Conservation (phyloP, 2,113 vertebrate genomes). For the Siniperca knerii region DNA sequence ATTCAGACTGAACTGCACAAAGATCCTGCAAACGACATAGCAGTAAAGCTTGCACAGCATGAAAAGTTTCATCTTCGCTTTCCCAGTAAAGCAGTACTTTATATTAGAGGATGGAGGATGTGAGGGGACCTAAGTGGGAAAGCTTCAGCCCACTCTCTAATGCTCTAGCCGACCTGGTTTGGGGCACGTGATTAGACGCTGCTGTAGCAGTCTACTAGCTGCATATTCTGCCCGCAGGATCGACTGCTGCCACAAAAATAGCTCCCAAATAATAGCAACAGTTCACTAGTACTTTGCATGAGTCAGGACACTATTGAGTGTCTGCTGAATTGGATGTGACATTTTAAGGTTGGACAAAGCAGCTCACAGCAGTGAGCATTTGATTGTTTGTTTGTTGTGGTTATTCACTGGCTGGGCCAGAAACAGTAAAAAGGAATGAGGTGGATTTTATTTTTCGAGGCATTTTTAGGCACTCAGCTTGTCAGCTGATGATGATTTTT, state of each 20-base stretch:
- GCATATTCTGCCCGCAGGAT: conserved; percentile 69
- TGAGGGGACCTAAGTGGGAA: conserved; percentile 36
- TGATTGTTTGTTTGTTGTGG: conserved; percentile 37
- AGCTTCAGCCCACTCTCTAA: conserved; percentile 45
- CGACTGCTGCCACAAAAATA: conserved; percentile 72
- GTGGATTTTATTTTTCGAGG: conserved; percentile 31
- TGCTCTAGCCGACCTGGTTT: conserved; percentile 62
- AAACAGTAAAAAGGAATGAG: conserved; percentile 17
- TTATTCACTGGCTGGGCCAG: conserved; percentile 17
- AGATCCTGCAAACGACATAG: neutral
- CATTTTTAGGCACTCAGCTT: conserved; percentile 17
- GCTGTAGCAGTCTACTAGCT: conserved; percentile 48
- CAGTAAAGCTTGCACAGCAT: neutral
- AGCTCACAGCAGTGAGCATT: conserved; percentile 45
- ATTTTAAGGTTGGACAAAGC: conserved; percentile 73
- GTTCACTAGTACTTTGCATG: conserved; percentile 49
- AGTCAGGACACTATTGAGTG: conserved; percentile 60
- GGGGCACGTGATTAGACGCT: conserved; percentile 50
- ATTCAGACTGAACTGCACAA: neutral
- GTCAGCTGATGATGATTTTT: neutral
- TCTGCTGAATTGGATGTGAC: conserved; percentile 72
- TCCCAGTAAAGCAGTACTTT: conserved; percentile 2
- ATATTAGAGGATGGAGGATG: conserved; percentile 3
- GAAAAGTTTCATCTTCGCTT: neutral
- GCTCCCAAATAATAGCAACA: conserved; percentile 74